Base-by-base conservation (phyloP, 2,888 invertebrate genomes). In the Conistra vaccinii region DNA sequence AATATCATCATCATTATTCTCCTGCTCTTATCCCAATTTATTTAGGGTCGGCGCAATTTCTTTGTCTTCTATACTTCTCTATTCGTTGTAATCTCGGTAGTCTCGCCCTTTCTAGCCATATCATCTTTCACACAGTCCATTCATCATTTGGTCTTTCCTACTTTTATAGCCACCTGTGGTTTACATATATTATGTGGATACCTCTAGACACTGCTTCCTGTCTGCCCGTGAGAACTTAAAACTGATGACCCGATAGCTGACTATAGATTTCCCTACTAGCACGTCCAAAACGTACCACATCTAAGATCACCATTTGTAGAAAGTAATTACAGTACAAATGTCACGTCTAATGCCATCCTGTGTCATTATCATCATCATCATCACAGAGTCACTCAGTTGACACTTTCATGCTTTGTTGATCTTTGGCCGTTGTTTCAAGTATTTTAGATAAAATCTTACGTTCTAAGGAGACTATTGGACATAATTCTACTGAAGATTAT, bases 401-500 rank as follows among this genome's bases (percentile, higher is more conserved):
- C 86, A 85, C 81, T 84, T 87, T 82, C 70, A 87, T 82, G 87
- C 76, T 66, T 82, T 81, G 87, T 77, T 87, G 78, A 76, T 55
- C 77, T 75, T 63, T 57, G 60, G 70, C 42, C 29, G 79, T 65
- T 66, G 81, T 71, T 69, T 67, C 63, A 57, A 60, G 68, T 57
- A 70, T 78, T 74, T 74, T 12, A 83, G 78, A 83, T 81, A 68
- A 60, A 70, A 83, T 78, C 81, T 69, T 32, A 7, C 3, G 23
- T 65, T 78, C 0, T 60, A 23, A 32, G 32, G 45, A 53, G 17
- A 26, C 26, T 42, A 29, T 51, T 69, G 4, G 6, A 53, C 26
- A 48, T 39, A 14, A 26, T 51, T 62, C 57, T 58, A n/a, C 5
- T 39, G 23, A 58, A 5, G 26, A 65, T 62, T 26, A 48, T 73